Base-by-base conservation (phyloP, 2,113 vertebrate species). In the Spermophilus dauricus region DNA sequence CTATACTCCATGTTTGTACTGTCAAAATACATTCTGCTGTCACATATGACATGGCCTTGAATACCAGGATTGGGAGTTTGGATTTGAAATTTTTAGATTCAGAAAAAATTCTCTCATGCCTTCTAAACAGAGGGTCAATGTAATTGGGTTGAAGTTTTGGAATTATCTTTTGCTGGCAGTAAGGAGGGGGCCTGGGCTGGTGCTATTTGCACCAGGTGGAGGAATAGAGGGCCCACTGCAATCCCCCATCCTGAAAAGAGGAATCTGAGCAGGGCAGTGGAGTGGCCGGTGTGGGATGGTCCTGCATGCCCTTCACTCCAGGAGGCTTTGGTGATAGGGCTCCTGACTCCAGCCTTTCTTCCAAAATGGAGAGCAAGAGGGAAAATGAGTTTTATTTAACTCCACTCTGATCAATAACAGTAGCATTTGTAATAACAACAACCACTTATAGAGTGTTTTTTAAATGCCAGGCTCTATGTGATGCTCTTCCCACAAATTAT, bases 381-480 rank as follows among this genome's bases (percentile, higher is more conserved):
- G n/a, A 76, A 63, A 65, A 8, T 13, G 70, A 42, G 39, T 85
- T 94, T 81, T 48, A 39, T 14, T 90, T 67, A 72, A 42, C 39
- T 53, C 20, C 14, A 32, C 72, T 94, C 45, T 83, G 67, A 82
- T 53, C 56, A 45, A 28, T 53, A 63, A 61, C 5, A 89, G 63
- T 14, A 70, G 80, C 42, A n/a, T 30, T 30, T n/a, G 12, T 85
- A 67, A 86, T 42, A 42, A 63, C 37, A 56, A 39, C 63, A 45
- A 67, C 10, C 32, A n/a, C 51, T 70, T 76, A 92, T 34, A 45
- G 16, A 84, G 51, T 87, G 24, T 77, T 88, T 90, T 65, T 73
- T 53, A 95, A 94, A 61, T 42, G 39, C 39, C n/a, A 69, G 77
- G 16, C 53, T 34, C 10, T 26, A 18, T 22, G 51, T 20, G 20